Conservation (phyloP, 1,140 invertebrate genomes). For the Schmidtea mediterranea region DNA sequence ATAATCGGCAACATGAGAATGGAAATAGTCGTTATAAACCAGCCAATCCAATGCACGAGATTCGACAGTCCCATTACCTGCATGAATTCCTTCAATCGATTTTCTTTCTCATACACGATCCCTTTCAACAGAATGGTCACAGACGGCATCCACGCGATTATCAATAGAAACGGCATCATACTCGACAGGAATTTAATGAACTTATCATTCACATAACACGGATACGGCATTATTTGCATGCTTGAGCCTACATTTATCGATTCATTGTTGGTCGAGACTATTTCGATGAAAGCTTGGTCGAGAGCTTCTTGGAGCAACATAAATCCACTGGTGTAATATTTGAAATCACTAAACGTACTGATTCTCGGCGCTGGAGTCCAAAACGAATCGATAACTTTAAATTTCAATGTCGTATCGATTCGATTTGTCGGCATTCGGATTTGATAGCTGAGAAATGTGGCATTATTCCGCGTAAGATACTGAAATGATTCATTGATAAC, state of each 20-base stretch:
- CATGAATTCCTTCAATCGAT: slow-evolving; percentile 33
- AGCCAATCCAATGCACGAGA: slow-evolving; percentile 34
- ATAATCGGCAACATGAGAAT: slow-evolving; percentile 31
- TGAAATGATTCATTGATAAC: too few species aligned
- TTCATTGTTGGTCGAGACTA: slow-evolving; percentile 12
- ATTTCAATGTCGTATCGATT: too few species aligned
- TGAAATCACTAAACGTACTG: too few species aligned
- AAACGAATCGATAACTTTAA: too few species aligned
- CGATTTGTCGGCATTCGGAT: too few species aligned
- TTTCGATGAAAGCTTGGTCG: too few species aligned
- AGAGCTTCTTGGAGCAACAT: too few species aligned
- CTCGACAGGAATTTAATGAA: slow-evolving; percentile 30
- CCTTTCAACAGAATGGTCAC: slow-evolving; percentile 46
- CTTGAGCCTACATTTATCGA: slow-evolving; percentile 18
- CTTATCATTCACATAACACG: slow-evolving; percentile 38
- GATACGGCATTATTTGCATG: slow-evolving; percentile 42
- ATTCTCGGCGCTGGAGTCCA: too few species aligned
- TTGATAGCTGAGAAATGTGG: too few species aligned
- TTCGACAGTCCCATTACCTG: slow-evolving; percentile 36
- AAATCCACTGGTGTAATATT: too few species aligned
- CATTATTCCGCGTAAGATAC: too few species aligned
- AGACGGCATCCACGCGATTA: slow-evolving; percentile 38
- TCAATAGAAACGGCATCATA: slow-evolving; percentile 43
- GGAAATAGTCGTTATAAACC: slow-evolving; percentile 35
- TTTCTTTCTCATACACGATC: slow-evolving; percentile 41